Evolutionary conservation across 1,140 invertebrate genomes (phyloP), one percentile per base, ranked within the genome.

Genomic region (Gonatopus flavifemur): DNA sequence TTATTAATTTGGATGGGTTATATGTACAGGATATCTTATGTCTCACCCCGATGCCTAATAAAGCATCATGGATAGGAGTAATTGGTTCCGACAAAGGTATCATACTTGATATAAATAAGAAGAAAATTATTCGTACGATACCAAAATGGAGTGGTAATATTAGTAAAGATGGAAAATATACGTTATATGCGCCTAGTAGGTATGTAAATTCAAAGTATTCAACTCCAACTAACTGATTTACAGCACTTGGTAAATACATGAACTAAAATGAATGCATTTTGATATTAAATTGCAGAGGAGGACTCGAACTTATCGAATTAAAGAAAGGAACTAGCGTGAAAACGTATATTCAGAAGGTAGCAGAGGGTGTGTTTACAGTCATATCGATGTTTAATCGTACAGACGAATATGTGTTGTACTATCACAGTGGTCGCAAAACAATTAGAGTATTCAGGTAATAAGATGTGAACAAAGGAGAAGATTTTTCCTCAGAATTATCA

Each of bases 331-430:
- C 84, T 28, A 87, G 84, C 0, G 85, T 92, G 0, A 87, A 88
- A 66, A 93, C 89, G 1, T 90, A 94, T 38, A 95, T 98, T 52
- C 90, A 91, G 1, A 86, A 90, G 73, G 88, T 97, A 0, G 94
- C 95, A 7, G 96, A 99, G 77, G 96, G 96, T 2, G 95, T 98
- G 0, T 98, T 98, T 71, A 93, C 90, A 10, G 93, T 98, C 18
- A 91, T 94, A 55, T 93, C 92, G 37, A 86, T 91, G 77, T 98
- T 99, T 69, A 97, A 94, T 30, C 88, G 88, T 54, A 95, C 89
- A 8, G 93, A 98, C 64, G 88, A 95, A 59, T 97, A 98, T 63
- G 94, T 98, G 4, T 81, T 98, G 3, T 99, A 98, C 72, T 98
- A 98, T 64, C 95, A 98, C 69, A 94, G 92, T 58, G 93, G 93